Conservation (phyloP, 2,797 vertebrate species). For the Pterois miles region DNA sequence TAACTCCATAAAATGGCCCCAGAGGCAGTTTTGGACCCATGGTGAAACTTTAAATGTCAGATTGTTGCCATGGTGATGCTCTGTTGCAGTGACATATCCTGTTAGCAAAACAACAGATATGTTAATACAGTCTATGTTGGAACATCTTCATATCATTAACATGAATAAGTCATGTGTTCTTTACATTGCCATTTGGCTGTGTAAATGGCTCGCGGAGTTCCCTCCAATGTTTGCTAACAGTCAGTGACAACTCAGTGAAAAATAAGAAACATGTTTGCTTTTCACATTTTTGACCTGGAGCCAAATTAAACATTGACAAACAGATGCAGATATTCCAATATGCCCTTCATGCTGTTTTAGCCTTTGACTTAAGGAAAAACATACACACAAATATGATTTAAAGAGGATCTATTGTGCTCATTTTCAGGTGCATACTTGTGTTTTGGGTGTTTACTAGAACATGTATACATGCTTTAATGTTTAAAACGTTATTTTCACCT, state of each 20-base stretch:
- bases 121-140: not conserved
- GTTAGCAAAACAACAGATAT: not conserved
- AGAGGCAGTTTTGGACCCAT: not conserved
- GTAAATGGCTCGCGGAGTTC: slow-evolving; percentile 15
- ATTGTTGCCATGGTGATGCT: slow-evolving; percentile 50
- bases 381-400: not conserved
- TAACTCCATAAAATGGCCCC: not conserved
- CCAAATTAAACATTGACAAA: not conserved
- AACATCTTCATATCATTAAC: not conserved
- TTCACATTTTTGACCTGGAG: slow-evolving; percentile 6
- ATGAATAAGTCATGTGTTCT: slow-evolving; percentile 26
- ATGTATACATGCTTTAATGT: no score
- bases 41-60: slow-evolving; percentile 37
- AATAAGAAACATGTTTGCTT: slow-evolving; percentile 10
- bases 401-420: not conserved
- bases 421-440: no score
- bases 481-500: no score
- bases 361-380: not conserved
- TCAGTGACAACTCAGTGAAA: not conserved
- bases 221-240: slow-evolving; percentile 18
- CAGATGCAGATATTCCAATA: slow-evolving; percentile 5
- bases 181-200: slow-evolving; percentile 10
- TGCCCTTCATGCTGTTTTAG: not conserved
- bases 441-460: no score
- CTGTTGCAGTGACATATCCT: not conserved